These are phyloP conservation scores for Brachionus angularis DNA, from an alignment of 1,140 invertebrate species.

Conservation along the genomic window DNA sequence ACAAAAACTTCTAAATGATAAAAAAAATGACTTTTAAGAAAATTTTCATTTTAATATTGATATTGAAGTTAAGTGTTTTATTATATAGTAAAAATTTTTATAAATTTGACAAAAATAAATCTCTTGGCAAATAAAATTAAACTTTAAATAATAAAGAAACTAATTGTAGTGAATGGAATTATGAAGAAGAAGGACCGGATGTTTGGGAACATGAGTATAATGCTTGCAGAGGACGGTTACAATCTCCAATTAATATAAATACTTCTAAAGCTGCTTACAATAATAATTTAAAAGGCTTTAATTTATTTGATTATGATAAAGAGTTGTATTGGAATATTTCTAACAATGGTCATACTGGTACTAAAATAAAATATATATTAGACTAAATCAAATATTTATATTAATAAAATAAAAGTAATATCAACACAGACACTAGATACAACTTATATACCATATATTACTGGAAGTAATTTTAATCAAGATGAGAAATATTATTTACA, in stretches of 20 bases:
- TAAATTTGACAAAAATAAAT: too few relatives aligned
- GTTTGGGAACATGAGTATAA: conserved; percentile 47
- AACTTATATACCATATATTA: neutral
- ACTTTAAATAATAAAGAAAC: too few relatives aligned
- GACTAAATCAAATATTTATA: neutral
- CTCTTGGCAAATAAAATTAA: too few relatives aligned
- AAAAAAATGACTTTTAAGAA: too few relatives aligned
- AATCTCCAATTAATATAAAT: conserved; percentile 43
- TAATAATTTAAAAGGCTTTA: conserved; percentile 45
- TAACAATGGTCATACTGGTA: conserved; percentile 46
- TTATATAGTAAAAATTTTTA: too few relatives aligned
- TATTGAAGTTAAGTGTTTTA: too few relatives aligned
- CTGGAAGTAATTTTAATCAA: conserved; percentile 16
- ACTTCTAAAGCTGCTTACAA: conserved; percentile 46
- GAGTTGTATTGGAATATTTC: conserved; percentile 46
- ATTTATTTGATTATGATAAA: conserved; percentile 45
- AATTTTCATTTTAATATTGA: too few relatives aligned
- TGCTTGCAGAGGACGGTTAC: conserved; percentile 18
- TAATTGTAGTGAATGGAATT: conserved; percentile 34
- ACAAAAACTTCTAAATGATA: too few relatives aligned
- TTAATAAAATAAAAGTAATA: conserved; percentile 44
- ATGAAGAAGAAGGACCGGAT: conserved; percentile 46
- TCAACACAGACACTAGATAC: neutral
- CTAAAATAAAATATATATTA: neutral
- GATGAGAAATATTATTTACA: neutral